Percentiles rank a stretch among this genome's conserved stretches.
These are phyloP conservation scores for Sylvilagus floridanus DNA, from an alignment of 2,797 vertebrate species.

Conservation along the genomic window DNA sequence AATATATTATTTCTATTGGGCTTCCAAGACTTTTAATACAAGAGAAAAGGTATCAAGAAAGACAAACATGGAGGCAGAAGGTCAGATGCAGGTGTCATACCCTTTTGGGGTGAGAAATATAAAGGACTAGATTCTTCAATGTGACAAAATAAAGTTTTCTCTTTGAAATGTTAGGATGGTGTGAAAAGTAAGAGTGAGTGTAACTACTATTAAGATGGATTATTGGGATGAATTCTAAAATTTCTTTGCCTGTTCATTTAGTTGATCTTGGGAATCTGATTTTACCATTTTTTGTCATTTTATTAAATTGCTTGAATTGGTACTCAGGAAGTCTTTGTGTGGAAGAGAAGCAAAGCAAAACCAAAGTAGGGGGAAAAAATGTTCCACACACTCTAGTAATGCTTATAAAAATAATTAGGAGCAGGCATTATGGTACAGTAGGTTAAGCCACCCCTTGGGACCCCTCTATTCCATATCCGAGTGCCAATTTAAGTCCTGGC, in stretches of 20 bases:
- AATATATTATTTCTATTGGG: background rate
- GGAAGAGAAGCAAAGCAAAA: background rate
- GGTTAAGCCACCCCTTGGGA: too few relatives aligned
- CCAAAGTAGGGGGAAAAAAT: background rate
- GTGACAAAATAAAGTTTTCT: background rate
- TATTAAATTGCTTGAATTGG: background rate
- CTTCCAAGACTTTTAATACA: background rate
- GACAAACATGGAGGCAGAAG: background rate
- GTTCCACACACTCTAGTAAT: background rate
- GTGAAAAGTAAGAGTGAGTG: conserved; percentile 10
- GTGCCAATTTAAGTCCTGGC: too few relatives aligned
- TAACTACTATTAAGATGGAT: background rate
- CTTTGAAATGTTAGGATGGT: background rate
- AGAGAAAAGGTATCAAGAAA: background rate
- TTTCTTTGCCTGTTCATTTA: background rate
- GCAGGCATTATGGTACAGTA: background rate
- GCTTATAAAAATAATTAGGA: background rate
- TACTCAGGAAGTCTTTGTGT: background rate
- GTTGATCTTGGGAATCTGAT: background rate
- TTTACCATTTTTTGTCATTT: background rate
- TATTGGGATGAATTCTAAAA: background rate
- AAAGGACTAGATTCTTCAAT: background rate
- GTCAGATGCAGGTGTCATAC: background rate
- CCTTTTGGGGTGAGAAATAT: background rate
- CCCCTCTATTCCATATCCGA: too few relatives aligned